Evolutionary conservation across 2,797 vertebrate genomes (phyloP), one percentile per base, ranked within the genome.

Genomic region (Perodicticus potto): DNA sequence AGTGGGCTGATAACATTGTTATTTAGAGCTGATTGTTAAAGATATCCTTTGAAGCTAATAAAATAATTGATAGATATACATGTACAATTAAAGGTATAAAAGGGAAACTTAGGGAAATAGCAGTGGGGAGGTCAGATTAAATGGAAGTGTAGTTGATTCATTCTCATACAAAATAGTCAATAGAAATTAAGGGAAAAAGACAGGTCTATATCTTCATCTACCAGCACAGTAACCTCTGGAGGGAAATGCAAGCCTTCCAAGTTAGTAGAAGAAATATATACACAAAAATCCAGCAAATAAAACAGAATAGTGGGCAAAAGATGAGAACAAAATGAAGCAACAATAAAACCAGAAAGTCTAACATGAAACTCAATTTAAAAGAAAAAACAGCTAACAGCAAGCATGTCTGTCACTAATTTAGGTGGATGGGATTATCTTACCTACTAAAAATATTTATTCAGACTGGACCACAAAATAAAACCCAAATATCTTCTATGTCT

Each of bases 281-380:
- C 76, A 92, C 72, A 86, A 91, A 96, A 92, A 40, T 72, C 81
- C 63, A 96, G 61, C 34, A 89, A 92, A 91, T 93, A 65, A 96
- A 92, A 93, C 27, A 96, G 82, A 95, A 95, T 83, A 93, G 40
- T 22, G 89, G 80, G 57, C 72, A 81, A 97, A 95, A 93, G 61
- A 93, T 69, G 95, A 22, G 16, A 97, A 93, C 89, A 91, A 87
- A 92, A 82, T 40, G 78, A 95, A 92, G 70, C 25, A 73, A 57
- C 76, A 95, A 86, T 92, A 91, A 97, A 95, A 86, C 25, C 70
- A 96, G 89, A 89, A 95, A 95, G 25, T 65, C 43, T 27, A 91
- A 80, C 53, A 95, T 93, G 86, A 96, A 96, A 95, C 9, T 93
- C 37, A 32, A 96, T 93, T 96, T 96, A 88, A 92, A 92, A 69